Evolutionary conservation across 2,888 invertebrate species (phyloP).

Genomic region (Epistrophella euchroma): DNA sequence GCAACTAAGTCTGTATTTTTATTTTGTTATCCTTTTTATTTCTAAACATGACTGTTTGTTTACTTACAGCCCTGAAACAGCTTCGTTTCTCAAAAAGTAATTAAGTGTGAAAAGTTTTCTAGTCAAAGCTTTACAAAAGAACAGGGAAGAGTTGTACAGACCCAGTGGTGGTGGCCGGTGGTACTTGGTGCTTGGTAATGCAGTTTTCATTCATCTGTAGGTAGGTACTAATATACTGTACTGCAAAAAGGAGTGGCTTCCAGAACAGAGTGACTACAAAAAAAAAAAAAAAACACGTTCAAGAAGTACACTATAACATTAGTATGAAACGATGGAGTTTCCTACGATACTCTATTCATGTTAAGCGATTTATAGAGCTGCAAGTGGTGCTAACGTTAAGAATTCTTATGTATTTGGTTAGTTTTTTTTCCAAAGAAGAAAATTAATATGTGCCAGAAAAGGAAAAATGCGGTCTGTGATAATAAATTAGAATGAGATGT

Average conservation of each 20-base stretch:
- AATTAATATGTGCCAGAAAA: background rate
- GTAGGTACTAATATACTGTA: background rate
- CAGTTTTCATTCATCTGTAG: background rate
- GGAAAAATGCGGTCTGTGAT: conserved; percentile 8
- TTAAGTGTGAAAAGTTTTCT: conserved; percentile 52
- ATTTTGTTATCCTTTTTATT: background rate
- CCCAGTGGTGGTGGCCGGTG: background rate
- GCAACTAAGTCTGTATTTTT: background rate
- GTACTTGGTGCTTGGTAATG: background rate
- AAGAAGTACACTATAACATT: background rate
- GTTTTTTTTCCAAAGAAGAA: conserved; percentile 6
- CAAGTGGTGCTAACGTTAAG: conserved; percentile 4
- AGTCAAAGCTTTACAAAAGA: conserved; percentile 29
- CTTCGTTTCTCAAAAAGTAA: conserved; percentile 37
- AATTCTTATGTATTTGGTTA: background rate
- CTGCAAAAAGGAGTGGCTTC: background rate
- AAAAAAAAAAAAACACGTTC: background rate
- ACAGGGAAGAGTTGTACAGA: background rate
- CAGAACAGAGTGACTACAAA: background rate
- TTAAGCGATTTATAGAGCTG: conserved; percentile 22
- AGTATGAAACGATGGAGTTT: conserved; percentile 11
- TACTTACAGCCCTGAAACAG: background rate
- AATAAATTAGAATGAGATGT: background rate
- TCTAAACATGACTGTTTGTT: background rate
- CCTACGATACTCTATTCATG: conserved; percentile 18